Evolutionary conservation across 2,797 vertebrate genomes (phyloP), one percentile per base, ranked within the genome.

Genomic region (Sandelia bainsii): DNA sequence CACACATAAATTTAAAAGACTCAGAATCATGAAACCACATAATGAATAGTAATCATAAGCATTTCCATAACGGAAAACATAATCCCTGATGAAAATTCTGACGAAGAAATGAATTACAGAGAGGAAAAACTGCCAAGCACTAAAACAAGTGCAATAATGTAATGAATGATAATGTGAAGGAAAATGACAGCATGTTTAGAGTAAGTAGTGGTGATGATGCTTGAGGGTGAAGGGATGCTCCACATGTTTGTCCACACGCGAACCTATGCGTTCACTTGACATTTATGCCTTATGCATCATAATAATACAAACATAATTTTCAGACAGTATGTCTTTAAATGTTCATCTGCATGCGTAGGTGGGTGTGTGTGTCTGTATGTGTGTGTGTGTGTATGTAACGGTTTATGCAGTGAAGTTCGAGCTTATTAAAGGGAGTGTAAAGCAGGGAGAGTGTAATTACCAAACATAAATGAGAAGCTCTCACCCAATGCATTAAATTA

Each of bases 361-460:
- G 68, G n/a, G 69, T 65, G 61, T 66, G 42, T 72, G 60, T 62
- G 62, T 56, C 29, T 65, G 69, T 52, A 49, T 64, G 23, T 53
- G 56, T 54, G 57, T 40, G 14, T 65, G 54, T 5, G 57, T 3
- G 67, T 85, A 69, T 68, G 45, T 85, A 61, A 81, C 54, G 82
- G 90, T 91, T 91, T 90, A 89, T 93, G 87, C 90, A 85, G 85
- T 77, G 78, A 91, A 92, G 92, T 93, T 92, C 78, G 85, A 91
- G 84, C 89, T 90, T 93, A 91, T 93, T 92, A 93, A 92, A 92
- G 91, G 75, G 82, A 92, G 89, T 93, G 91, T 93, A 91, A 91
- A 92, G 91, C 87, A 93, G 89, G 90, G 89, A 89, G 88, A 91
- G 87, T 92, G 90, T 93, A 93, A 94, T 93, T 92, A 93, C 93